A percentile compares a stretch with the other conserved stretches of the same genome.
Evolutionary conservation across 2,888 invertebrate species (phyloP).

Genomic region (Leucophenga montana): DNA sequence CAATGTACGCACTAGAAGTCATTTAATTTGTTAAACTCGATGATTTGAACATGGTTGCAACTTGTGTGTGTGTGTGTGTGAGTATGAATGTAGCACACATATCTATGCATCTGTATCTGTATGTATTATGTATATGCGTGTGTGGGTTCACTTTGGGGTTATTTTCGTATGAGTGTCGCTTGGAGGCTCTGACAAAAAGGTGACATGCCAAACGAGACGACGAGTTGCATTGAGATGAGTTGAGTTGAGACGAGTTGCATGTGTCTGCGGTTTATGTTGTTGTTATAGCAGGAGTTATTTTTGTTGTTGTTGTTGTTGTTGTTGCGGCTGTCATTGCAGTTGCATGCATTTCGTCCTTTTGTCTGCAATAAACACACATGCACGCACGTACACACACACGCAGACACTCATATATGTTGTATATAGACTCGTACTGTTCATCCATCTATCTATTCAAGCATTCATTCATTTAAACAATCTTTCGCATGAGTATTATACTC

Average conservation of each 20-base stretch:
- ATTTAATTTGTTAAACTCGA: slow-evolving; percentile 73
- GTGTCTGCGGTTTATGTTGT: slow-evolving; percentile 52
- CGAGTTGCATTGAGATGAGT: background rate
- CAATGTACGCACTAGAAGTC: slow-evolving; percentile 70
- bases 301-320: slow-evolving; percentile 26
- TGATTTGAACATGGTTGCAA: slow-evolving; percentile 55
- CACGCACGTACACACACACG: background rate
- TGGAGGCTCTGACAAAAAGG: slow-evolving; percentile 2
- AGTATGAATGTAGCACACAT: background rate
- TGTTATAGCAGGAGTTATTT: slow-evolving; percentile 26
- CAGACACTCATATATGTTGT: no score
- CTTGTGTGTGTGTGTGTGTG: slow-evolving; percentile 12
- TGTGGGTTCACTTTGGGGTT: background rate
- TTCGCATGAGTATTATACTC: slow-evolving; percentile 37
- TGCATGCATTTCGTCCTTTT: background rate
- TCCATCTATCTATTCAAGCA: slow-evolving; percentile 32
- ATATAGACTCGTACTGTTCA: background rate
- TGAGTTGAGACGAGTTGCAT: slow-evolving; percentile 41
- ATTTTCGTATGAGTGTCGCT: background rate
- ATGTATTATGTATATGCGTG: no score
- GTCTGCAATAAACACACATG: background rate
- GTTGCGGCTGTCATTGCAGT: background rate
- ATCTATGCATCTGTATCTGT: no score
- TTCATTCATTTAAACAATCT: slow-evolving; percentile 58
- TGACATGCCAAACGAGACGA: background rate